phyloP scores from a whole-genome alignment of 1,140 invertebrate species.

The Chymomyza costata region DNA sequence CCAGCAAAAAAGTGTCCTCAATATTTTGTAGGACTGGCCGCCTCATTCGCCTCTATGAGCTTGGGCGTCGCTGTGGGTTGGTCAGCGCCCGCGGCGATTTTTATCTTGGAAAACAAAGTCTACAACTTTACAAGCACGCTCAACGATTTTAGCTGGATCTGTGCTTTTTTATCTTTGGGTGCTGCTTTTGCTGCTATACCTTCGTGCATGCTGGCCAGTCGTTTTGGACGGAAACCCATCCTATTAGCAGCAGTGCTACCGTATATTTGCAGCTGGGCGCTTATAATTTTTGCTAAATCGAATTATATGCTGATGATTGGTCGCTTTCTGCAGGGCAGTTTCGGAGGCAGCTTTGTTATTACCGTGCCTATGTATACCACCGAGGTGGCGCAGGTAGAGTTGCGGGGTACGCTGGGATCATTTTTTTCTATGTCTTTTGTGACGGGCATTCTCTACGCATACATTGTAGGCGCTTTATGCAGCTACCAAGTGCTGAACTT shows the following conservation, averaged over 20 bases:
- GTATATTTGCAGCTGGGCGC: conserved; percentile 3
- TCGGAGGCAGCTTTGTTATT: conserved; percentile 3
- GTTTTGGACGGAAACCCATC: background rate
- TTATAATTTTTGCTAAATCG: background rate
- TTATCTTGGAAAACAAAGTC: conserved; percentile 53
- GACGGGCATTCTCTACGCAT: conserved; percentile 7
- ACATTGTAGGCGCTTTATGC: background rate
- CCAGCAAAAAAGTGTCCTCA: background rate
- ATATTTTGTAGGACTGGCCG: conserved; percentile 14
- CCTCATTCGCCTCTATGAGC: conserved; percentile 75
- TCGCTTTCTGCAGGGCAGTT: conserved; percentile 10
- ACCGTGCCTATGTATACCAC: conserved; percentile 5
- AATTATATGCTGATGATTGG: conserved; percentile 7
- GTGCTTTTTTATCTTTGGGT: conserved; percentile 14
- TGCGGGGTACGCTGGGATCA: background rate
- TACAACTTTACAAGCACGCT: conserved; percentile 17
- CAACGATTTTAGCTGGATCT: conserved; percentile 30
- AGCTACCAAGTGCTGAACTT: background rate
- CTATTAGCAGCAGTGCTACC: background rate
- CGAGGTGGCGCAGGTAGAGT: conserved; percentile 5
- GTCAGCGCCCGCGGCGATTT: conserved; percentile 79
- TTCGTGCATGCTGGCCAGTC: background rate
- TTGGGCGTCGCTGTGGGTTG: conserved; percentile 80
- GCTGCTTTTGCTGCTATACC: background rate
- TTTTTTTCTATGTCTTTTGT: conserved; percentile 2